Evolutionary conservation across 2,113 vertebrate species (phyloP), one percentile per base, ranked within the genome.

Genomic region (Pterocles burchelli): DNA sequence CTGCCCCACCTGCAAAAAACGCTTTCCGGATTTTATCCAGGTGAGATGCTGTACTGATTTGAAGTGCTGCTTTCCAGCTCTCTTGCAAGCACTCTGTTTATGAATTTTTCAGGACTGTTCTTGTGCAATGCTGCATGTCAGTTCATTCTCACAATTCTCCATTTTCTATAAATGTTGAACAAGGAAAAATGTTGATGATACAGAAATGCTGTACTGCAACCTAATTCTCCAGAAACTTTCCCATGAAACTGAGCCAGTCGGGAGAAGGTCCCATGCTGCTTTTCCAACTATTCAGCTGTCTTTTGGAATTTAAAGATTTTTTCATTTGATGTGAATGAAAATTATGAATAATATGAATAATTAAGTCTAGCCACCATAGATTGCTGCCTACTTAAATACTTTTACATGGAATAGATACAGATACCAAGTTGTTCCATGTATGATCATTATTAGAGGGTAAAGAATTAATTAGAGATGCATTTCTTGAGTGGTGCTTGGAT

Each of bases 1-100:
- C 84, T 99, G 99, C 88, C 99, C 99, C 9, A 98, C 99, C 88
- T 99, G 99, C 98, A 99, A 99, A 96, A 99, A 99, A 97, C 98
- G 98, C 26, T 99, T 99, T 92, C 98, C 98, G 10, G 99, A 99
- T 93, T 99, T 99, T 83, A 99, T 99, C 95, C 99, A 99, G 99
- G 99, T 99, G 82, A 96, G 97, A 8, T 94, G 72, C 46, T 10
- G 4, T 9, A 17, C 41, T 38, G 28, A 22, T 48, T 8, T 36
- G 46, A 65, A 81, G 36, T 1, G 0, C 25, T 31, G 29, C 26
- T 58, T 45, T 61, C 16, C 1, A 2, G 9, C 7, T 11, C 46
- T 59, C 58, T 52, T 21, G 25, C 24, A 55, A n/a, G 13, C 8
- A 1, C 49, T 74, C 52, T 31, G 10, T 25, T 43, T 13, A 2